Percentiles rank a stretch among this genome's conserved stretches.
Conservation (phyloP, 2,797 vertebrate genomes). For the Enteromius afrohamiltoni region DNA sequence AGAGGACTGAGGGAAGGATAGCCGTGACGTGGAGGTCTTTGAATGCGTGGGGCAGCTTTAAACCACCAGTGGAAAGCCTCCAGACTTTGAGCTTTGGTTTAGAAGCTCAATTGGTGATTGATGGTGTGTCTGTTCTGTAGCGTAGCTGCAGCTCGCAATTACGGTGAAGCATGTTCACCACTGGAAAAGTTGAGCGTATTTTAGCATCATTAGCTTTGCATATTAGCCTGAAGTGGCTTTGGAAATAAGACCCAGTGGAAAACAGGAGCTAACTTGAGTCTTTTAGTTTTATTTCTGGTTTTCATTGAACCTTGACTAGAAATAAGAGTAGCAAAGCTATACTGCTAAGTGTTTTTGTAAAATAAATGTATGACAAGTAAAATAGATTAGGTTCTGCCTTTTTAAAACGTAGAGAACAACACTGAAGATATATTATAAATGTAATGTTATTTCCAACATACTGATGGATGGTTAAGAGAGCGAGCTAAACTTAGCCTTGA, state of each 20-base stretch:
- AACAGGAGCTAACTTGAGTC: slow-evolving; percentile 32
- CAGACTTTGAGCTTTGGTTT: slow-evolving; percentile 24
- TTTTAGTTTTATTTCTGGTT: slow-evolving; percentile 14
- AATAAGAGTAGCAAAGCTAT: neutral
- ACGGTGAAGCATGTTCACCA: neutral
- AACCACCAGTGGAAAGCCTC: slow-evolving; percentile 42
- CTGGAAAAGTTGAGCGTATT: slow-evolving; percentile 44
- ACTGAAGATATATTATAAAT: slow-evolving; percentile 69
- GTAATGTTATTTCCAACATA: slow-evolving; percentile 68
- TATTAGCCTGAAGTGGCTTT: slow-evolving; percentile 24
- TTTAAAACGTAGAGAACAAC: slow-evolving; percentile 59
- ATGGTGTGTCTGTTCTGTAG: slow-evolving; percentile 39
- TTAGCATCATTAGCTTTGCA: slow-evolving; percentile 26
- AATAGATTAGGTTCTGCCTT: neutral
- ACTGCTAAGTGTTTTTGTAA: slow-evolving; percentile 1
- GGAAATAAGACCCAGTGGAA: slow-evolving; percentile 25
- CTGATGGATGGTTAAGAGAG: slow-evolving; percentile 61
- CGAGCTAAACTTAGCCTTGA: slow-evolving; percentile 69
- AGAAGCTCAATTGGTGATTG: slow-evolving; percentile 26
- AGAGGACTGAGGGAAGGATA: slow-evolving; percentile 43
- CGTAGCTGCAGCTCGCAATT: slow-evolving; percentile 42
- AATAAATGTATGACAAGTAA: neutral
- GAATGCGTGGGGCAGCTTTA: slow-evolving; percentile 47
- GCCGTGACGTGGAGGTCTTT: slow-evolving; percentile 42
- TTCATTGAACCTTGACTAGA: slow-evolving; percentile 2